Evolutionary conservation across 2,113 vertebrate species (phyloP).

Genomic region (Callospermophilus lateralis): DNA sequence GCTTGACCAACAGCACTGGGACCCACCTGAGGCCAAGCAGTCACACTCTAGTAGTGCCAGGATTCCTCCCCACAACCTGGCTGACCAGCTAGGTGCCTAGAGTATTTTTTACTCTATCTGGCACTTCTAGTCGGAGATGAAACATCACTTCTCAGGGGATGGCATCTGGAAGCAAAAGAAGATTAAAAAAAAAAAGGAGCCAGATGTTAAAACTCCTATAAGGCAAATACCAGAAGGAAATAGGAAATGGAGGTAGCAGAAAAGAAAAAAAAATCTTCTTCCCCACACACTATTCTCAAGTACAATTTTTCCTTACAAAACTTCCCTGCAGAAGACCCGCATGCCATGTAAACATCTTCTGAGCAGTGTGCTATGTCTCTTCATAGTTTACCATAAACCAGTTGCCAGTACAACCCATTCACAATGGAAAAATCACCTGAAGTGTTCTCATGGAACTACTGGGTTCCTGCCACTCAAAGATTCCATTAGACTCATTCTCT

Average conservation of each 20-base stretch:
- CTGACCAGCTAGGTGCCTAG: neutral
- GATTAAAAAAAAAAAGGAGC: neutral
- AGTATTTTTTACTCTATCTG: neutral
- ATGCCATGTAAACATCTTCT: neutral
- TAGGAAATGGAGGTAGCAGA: neutral
- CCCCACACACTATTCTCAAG: neutral
- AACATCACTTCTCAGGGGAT: neutral
- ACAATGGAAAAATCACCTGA: conserved; percentile 4
- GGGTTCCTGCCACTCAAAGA: conserved; percentile 87
- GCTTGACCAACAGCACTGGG: neutral
- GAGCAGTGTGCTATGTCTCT: neutral
- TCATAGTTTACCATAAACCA: neutral
- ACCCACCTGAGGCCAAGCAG: neutral
- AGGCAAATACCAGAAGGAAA: neutral
- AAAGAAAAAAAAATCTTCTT: neutral
- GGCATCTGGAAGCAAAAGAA: neutral
- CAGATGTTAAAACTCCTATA: neutral
- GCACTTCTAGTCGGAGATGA: neutral
- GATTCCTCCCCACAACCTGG: neutral
- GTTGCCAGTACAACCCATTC: neutral
- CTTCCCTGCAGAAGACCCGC: neutral
- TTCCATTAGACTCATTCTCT: conserved; percentile 88
- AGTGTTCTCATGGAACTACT: conserved; percentile 81
- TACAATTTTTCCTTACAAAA: neutral
- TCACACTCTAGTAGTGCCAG: neutral